Evolutionary conservation across 2,113 vertebrate species (phyloP).

Genomic region (Rhabdornis inornatus): DNA sequence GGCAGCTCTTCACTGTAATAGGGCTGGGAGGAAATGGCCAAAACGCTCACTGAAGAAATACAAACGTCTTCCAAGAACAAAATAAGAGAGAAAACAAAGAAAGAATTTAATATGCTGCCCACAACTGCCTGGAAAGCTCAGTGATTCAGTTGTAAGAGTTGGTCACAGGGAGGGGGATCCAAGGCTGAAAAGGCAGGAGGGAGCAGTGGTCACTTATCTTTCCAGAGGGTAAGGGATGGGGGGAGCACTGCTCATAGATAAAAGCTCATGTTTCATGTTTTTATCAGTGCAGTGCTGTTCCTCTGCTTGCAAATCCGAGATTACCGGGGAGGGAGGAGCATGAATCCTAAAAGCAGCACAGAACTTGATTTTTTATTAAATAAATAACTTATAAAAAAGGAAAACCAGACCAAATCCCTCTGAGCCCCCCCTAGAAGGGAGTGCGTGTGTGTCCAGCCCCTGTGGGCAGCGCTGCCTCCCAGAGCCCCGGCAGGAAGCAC

Average conservation of each 20-base stretch:
- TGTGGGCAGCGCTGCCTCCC: not conserved
- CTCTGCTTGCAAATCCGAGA: not conserved
- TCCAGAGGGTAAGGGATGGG: not conserved
- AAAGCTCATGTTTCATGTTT: conserved; percentile 1
- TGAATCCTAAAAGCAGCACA: not conserved
- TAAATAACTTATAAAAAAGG: not conserved
- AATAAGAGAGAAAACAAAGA: not conserved
- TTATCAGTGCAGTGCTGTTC: not conserved
- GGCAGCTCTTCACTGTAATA: not conserved
- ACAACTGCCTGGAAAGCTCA: conserved; percentile 23
- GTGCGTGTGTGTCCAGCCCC: not conserved
- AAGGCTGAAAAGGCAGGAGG: not conserved
- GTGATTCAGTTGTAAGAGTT: conserved; percentile 43
- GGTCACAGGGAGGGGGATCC: not conserved
- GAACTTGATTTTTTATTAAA: not conserved
- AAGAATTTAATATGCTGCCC: not conserved
- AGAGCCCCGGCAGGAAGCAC: conserved; percentile 49
- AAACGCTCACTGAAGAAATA: not conserved
- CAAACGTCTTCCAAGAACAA: not conserved
- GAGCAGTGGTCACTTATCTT: conserved; percentile 48
- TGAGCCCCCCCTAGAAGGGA: not conserved
- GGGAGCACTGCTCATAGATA: not conserved
- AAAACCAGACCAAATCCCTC: not conserved
- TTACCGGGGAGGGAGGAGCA: not conserved
- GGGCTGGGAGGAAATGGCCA: not conserved